Evolutionary conservation across 2,797 vertebrate genomes (phyloP).

Genomic region (Coluber constrictor): DNA sequence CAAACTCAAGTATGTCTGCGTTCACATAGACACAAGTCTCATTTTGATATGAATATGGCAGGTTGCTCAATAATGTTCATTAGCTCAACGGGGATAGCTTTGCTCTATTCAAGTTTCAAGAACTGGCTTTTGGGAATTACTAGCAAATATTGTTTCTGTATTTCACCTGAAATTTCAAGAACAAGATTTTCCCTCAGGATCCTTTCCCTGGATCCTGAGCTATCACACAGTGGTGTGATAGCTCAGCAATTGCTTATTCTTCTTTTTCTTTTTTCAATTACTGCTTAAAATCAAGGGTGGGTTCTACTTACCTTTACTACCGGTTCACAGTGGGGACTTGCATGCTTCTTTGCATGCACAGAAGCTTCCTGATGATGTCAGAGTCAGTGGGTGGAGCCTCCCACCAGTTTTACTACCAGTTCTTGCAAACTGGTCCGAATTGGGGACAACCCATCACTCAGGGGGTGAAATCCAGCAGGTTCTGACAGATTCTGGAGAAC

Average conservation of each 20-base stretch:
- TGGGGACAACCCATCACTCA: too few species aligned
- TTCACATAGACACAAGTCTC: slow-evolving; percentile 30
- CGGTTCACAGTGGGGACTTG: too few species aligned
- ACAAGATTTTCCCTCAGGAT: background rate
- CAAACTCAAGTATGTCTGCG: slow-evolving; percentile 47
- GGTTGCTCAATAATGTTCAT: slow-evolving; percentile 33
- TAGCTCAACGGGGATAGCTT: background rate
- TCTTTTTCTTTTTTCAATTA: background rate
- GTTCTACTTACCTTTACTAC: too few species aligned
- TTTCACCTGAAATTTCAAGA: background rate
- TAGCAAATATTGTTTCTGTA: slow-evolving; percentile 3
- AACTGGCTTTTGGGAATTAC: background rate
- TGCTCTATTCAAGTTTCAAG: background rate
- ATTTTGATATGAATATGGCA: slow-evolving; percentile 35
- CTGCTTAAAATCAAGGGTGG: background rate
- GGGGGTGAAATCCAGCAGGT: too few species aligned
- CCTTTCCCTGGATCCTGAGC: too few species aligned
- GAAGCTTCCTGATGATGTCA: too few species aligned
- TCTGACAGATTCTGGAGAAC: too few species aligned
- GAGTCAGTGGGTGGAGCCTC: too few species aligned
- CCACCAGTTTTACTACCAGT: too few species aligned
- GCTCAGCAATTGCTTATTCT: background rate
- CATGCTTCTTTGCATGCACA: too few species aligned
- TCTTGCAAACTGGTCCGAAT: too few species aligned
- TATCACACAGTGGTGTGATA: background rate